Evolutionary conservation across 2,888 invertebrate genomes (phyloP).

Genomic region (Stictocephala bisonia): DNA sequence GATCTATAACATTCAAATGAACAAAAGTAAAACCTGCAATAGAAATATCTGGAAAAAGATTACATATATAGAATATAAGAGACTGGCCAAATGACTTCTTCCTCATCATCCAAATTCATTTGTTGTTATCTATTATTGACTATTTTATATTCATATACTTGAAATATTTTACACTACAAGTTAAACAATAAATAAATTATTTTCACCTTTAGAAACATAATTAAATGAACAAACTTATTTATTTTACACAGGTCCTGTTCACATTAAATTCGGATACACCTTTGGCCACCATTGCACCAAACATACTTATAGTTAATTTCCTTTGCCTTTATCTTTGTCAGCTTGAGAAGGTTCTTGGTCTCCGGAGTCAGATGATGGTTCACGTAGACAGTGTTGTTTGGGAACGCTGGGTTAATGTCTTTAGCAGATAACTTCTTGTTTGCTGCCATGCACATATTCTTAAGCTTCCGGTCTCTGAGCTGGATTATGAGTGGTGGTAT

Average conservation of each 20-base stretch:
- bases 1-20: too few relatives aligned
- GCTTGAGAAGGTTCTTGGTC: neutral
- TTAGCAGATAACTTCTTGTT: too few relatives aligned
- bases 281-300: neutral
- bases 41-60: neutral
- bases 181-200: too few relatives aligned
- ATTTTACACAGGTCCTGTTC: neutral
- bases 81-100: neutral
- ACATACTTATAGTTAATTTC: neutral
- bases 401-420: too few relatives aligned
- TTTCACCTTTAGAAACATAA: too few relatives aligned
- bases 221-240: neutral
- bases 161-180: too few relatives aligned
- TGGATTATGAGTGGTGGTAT: too few relatives aligned
- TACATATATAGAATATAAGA: neutral
- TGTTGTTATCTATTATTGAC: neutral
- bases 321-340: neutral
- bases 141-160: too few relatives aligned
- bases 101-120: neutral
- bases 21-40: neutral
- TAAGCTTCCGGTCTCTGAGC: too few relatives aligned
- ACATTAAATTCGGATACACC: neutral
- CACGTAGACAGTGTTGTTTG: neutral
- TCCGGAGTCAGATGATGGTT: constrained; percentile 2
- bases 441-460: too few relatives aligned